A percentile compares a stretch with the other conserved stretches of the same genome.
Evolutionary conservation across 2,113 vertebrate genomes (phyloP).

Genomic region (Indicator indicator): DNA sequence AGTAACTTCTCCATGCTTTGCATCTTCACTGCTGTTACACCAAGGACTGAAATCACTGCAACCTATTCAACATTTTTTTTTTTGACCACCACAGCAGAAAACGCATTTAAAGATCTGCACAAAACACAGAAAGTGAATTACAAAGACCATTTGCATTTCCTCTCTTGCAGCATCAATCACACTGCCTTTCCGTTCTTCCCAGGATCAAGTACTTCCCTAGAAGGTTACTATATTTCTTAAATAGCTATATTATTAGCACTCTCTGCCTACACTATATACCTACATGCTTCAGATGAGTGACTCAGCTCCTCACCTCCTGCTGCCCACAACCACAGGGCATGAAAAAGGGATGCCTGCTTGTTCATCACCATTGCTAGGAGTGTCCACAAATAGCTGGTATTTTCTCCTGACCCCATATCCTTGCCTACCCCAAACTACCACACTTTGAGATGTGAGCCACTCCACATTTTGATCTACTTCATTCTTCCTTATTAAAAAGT

Average conservation of each 20-base stretch:
- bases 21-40: not conserved
- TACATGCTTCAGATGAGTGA: not conserved
- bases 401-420: not conserved
- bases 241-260: not conserved
- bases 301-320: not conserved
- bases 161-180: not conserved
- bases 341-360: not conserved
- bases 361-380: not conserved
- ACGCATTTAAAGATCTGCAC: not conserved
- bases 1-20: not conserved
- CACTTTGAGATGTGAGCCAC: not conserved
- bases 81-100: not conserved
- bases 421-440: not conserved
- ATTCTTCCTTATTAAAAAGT: not conserved
- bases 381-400: rapidly evolving
- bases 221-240: not conserved
- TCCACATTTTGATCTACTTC: not conserved
- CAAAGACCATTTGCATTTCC: not conserved
- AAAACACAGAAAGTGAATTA: not conserved
- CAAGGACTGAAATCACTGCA: not conserved
- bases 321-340: not conserved
- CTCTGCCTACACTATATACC: not conserved
- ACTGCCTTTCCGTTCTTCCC: not conserved
- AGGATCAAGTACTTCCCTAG: not conserved
- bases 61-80: not conserved